Evolutionary conservation across 2,797 vertebrate species (phyloP).

Genomic region (Emydoidea blandingii): DNA sequence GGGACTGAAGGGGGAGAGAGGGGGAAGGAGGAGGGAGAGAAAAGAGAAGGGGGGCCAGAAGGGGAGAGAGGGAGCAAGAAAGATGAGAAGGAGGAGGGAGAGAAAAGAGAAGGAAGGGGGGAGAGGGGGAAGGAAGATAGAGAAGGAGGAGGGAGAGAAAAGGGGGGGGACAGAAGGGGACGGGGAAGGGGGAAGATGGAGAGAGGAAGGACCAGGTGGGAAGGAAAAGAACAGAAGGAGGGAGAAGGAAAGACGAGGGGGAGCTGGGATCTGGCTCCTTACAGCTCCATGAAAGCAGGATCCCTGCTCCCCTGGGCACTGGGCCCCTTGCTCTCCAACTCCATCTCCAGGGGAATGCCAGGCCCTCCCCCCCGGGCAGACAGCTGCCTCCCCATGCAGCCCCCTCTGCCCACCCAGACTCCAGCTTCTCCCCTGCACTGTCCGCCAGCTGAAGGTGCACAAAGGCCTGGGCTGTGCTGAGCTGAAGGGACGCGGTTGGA

Average conservation of each 20-base stretch:
- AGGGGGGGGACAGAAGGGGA: background rate
- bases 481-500: background rate
- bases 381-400: background rate
- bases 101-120: too few relatives aligned
- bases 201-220: constrained; percentile 43
- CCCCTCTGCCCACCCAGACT: background rate
- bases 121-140: too few relatives aligned
- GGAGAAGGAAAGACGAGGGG: too few relatives aligned
- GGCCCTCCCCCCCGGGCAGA: background rate
- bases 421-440: background rate
- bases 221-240: background rate
- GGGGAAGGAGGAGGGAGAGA: too few relatives aligned
- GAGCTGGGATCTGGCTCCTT: background rate
- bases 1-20: too few relatives aligned
- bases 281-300: background rate
- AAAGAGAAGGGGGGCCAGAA: too few relatives aligned
- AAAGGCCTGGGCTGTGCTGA: background rate
- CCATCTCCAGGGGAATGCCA: background rate
- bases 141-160: too few relatives aligned
- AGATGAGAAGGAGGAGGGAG: too few relatives aligned
- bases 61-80: too few relatives aligned
- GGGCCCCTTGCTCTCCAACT: background rate
- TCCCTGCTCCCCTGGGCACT: background rate
- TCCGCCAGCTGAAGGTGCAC: too few relatives aligned
- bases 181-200: background rate